These are phyloP conservation scores for Theonella swinhoei DNA, from an alignment of 37 sponge, comb jelly and placozoan genomes.

Conservation along the genomic window DNA sequence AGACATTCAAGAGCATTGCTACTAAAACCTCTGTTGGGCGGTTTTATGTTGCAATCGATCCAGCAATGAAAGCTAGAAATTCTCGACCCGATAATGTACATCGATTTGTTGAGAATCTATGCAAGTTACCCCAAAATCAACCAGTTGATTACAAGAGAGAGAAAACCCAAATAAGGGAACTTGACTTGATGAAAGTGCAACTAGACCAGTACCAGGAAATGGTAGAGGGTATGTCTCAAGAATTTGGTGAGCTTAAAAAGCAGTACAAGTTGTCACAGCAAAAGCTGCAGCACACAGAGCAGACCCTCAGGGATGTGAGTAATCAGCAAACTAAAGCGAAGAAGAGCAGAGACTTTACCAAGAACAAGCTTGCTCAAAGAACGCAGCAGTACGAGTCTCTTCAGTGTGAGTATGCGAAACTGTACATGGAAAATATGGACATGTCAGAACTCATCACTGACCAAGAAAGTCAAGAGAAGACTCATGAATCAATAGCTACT, in stretches of 20 bases:
- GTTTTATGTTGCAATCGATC: too few species aligned
- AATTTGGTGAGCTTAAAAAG: conserved; percentile 12
- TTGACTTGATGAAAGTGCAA: too few species aligned
- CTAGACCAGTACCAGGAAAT: too few species aligned
- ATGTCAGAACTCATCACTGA: background rate
- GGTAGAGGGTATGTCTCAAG: too few species aligned
- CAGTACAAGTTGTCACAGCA: background rate
- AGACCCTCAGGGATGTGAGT: conserved; percentile 5
- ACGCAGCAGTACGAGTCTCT: background rate
- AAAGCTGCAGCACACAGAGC: background rate
- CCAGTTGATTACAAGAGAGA: too few species aligned
- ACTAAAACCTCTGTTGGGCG: too few species aligned
- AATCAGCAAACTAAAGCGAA: conserved; percentile 1
- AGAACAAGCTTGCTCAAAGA: background rate
- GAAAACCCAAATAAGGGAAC: too few species aligned
- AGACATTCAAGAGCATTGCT: too few species aligned
- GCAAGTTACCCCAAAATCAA: too few species aligned
- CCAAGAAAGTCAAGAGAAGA: background rate
- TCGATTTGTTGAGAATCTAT: too few species aligned
- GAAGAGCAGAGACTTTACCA: background rate
- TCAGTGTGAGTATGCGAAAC: background rate
- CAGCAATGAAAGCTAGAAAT: too few species aligned
- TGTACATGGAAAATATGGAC: background rate
- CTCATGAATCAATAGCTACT: conserved; percentile 18
- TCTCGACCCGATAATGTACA: too few species aligned